Base-by-base conservation (phyloP, 2,797 vertebrate species). In the Apogon talboti region DNA sequence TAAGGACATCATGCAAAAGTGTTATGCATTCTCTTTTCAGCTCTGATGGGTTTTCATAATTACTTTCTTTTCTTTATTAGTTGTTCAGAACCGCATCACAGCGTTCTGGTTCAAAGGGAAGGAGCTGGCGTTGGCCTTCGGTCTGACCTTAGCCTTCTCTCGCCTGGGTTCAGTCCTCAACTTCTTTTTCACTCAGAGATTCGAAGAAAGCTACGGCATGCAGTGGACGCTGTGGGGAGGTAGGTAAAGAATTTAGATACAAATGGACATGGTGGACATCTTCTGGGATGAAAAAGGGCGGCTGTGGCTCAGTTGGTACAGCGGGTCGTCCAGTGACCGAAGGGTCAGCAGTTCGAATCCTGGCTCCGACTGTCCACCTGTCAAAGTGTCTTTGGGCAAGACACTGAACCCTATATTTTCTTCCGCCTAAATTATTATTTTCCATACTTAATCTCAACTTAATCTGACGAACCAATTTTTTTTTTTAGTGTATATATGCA, bases 91-190 rank as follows among this genome's bases (percentile, higher is more conserved):
- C 38, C 78, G 85, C 49, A 95, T 96, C 87, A 95, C 93, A 0
- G 83, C 94, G 19, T 95, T 95, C 85, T 96, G 94, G 95, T 95
- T 96, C 81, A 94, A 91, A 71, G 94, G 93, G 54, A 95, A 96
- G 77, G 94, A 96, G 81, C 85, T 96, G 83, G 94, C 94, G 0
- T 73, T 95, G 86, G 94, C 94, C 0, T 96, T 95, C 8, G 86
- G 94, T 6, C 69, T 96, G 58, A 95, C 93, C 0, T 45, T 96
- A 54, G 93, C 94, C 6, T 96, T 95, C 77, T 96, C 94, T 2
- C 75, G 83, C 3, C 90, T 96, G 16, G 93, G 94, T 6, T 96
- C 92, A 0, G 94, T 95, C 55, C 91, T 95, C 28, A 95, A 95
- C 88, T 96, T 96, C 87, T 96, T 96, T 73, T 86, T 96, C 69